Base-by-base conservation (phyloP, 2,113 vertebrate species). In the Rhadina sibilatrix region DNA sequence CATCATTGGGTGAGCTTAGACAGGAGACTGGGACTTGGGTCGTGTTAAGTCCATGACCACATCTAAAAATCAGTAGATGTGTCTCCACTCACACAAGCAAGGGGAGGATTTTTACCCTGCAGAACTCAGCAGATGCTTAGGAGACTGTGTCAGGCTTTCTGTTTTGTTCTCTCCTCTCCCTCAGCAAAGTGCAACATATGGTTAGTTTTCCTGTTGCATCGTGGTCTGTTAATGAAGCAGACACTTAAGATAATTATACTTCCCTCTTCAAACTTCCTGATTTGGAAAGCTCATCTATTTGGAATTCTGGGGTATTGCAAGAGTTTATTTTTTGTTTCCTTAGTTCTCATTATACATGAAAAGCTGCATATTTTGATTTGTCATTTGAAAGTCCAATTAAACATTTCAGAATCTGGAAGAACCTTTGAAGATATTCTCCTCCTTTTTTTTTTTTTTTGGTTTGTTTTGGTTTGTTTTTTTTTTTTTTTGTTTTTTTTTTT, bases 311-410 rank as follows among this genome's bases (percentile, higher is more conserved):
- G 54, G 52, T 42, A 82, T 65, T 61, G 92, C 65, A 93, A 83
- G 66, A 68, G 46, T 83, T 79, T 76, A 10, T 63, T 96, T 95
- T 94, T 95, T 84, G 10, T 95, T 97, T 92, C 54, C 59, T 89
- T 86, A 57, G 68, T 89, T 53, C 87, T 95, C 25, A 21, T 93
- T 90, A 72, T 68, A 54, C 31, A 89, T 10, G 75, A 65, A 83
- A 93, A 96, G 77, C 27, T 52, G 93, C 68, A 81, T 90, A 70
- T 97, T 97, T 94, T 93, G 76, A 94, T 96, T 95, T 84, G 87
- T n/a, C 81, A 78, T 70, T 94, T 69, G 83, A 94, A 97, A 95
- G 74, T 92, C 66, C 94, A 97, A 96, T 97, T 97, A 92, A 95
- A 92, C 64, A 63, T 96, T 97, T 91, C 57, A 76, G 83, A 97